phyloP scores from a whole-genome alignment of 2,797 vertebrate species.

The Hylomyscus alleni region DNA sequence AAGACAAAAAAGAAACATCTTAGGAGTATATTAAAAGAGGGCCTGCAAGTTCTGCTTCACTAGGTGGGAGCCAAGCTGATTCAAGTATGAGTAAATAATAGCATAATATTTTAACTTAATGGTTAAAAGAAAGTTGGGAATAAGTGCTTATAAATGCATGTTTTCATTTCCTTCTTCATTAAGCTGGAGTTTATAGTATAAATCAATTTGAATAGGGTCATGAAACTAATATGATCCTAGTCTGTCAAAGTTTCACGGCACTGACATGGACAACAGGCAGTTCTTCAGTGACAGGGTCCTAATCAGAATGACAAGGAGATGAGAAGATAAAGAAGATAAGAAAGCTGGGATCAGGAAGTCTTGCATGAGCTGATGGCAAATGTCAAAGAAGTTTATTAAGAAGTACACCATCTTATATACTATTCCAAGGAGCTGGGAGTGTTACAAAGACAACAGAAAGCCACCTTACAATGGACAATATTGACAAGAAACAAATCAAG shows the following conservation, averaged over 20 bases:
- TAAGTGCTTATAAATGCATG: slow-evolving; percentile 22
- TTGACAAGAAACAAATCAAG: neutral
- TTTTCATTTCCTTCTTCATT: neutral
- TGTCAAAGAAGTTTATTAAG: neutral
- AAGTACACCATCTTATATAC: neutral
- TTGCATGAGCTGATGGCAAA: neutral
- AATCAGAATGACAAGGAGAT: neutral
- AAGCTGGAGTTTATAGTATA: slow-evolving; percentile 17
- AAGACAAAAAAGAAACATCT: neutral
- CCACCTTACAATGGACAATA: too few relatives aligned
- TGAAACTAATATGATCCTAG: neutral
- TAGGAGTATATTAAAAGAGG: neutral
- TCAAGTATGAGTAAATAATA: slow-evolving; percentile 49
- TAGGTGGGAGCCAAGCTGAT: neutral
- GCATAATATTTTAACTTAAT: slow-evolving; percentile 40
- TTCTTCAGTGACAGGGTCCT: neutral
- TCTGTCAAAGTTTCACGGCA: neutral
- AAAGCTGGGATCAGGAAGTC: neutral
- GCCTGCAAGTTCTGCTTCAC: neutral
- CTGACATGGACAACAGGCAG: neutral
- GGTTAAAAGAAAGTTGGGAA: slow-evolving; percentile 1
- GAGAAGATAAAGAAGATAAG: neutral
- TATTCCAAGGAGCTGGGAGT: neutral
- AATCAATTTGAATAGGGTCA: slow-evolving; percentile 35
- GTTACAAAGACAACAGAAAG: neutral